These are phyloP conservation scores for Xestia c-nigrum DNA, from an alignment of 2,888 invertebrate species.

Conservation along the genomic window DNA sequence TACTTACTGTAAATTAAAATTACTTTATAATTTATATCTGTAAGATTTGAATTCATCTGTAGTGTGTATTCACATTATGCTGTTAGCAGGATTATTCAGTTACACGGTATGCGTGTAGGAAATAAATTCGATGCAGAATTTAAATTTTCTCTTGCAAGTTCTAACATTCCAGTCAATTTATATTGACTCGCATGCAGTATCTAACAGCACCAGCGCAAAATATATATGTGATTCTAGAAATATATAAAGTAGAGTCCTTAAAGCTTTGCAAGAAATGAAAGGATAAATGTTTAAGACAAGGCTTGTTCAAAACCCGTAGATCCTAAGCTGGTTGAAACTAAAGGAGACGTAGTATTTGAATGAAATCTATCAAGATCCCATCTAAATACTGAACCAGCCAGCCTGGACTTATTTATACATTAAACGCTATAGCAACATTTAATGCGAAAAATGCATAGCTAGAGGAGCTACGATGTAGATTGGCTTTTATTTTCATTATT, in stretches of 20 bases:
- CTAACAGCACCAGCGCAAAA: slow-evolving; percentile 50
- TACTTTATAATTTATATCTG: slow-evolving; percentile 41
- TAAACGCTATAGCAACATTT: slow-evolving; percentile 58
- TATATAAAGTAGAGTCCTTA: slow-evolving; percentile 61
- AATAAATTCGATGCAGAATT: slow-evolving; percentile 52
- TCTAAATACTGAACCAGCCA: slow-evolving; percentile 62
- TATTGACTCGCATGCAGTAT: slow-evolving; percentile 54
- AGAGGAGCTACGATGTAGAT: slow-evolving; percentile 60
- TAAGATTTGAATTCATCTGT: slow-evolving; percentile 26
- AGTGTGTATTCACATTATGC: slow-evolving; percentile 13
- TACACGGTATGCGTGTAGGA: slow-evolving; percentile 44
- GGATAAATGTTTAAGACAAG: slow-evolving; percentile 18
- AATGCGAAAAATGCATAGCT: slow-evolving; percentile 70
- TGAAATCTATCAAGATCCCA: slow-evolving; percentile 70
- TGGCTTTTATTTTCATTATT: slow-evolving; percentile 67
- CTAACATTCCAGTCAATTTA: slow-evolving; percentile 62
- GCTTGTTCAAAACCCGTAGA: slow-evolving; percentile 3
- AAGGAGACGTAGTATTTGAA: slow-evolving; percentile 66
- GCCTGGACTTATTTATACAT: slow-evolving; percentile 61
- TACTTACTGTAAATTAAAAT: slow-evolving; percentile 50
- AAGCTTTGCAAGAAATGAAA: slow-evolving; percentile 42
- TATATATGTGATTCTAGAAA: slow-evolving; percentile 43
- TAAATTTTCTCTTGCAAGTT: slow-evolving; percentile 57
- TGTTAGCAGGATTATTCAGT: slow-evolving; percentile 41
- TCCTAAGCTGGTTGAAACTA: slow-evolving; percentile 5